These are phyloP conservation scores for Scopus umbretta DNA, from an alignment of 2,113 vertebrate genomes.

Conservation along the genomic window DNA sequence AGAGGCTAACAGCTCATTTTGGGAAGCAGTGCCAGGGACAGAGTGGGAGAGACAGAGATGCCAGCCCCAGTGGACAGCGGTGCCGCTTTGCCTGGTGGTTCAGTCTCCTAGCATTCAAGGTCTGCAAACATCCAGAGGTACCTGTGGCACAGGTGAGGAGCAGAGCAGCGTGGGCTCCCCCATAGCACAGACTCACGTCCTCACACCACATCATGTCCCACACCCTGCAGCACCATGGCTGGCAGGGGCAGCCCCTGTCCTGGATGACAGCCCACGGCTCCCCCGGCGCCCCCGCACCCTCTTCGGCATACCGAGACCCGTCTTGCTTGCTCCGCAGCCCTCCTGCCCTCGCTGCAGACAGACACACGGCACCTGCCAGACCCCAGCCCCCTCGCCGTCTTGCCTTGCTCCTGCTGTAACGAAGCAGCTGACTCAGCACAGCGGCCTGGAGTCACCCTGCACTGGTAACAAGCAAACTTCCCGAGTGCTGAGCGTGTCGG, in stretches of 20 bases:
- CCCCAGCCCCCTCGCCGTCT: background rate
- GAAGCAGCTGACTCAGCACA: background rate
- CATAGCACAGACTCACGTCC: fast-evolving
- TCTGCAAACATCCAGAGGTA: background rate
- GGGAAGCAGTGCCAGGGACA: background rate
- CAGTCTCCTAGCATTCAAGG: background rate
- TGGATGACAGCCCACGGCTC: background rate
- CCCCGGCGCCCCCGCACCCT: background rate
- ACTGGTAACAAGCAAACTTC: background rate
- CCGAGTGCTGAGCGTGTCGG: background rate
- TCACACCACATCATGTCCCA: fast-evolving
- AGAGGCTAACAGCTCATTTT: fast-evolving
- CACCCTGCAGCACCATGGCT: fast-evolving
- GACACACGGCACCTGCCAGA: background rate
- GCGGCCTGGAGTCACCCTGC: background rate
- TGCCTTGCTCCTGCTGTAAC: background rate
- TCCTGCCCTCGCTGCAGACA: background rate
- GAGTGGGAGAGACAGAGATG: fast-evolving
- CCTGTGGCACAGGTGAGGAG: fast-evolving
- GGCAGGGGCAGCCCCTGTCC: background rate
- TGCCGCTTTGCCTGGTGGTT: fast-evolving
- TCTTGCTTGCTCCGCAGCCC: background rate
- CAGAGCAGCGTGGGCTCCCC: fast-evolving
- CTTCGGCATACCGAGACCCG: fast-evolving
- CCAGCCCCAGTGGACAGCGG: background rate